These are phyloP conservation scores for Anniella stebbinsi DNA, from an alignment of 2,797 vertebrate species.

Conservation along the genomic window DNA sequence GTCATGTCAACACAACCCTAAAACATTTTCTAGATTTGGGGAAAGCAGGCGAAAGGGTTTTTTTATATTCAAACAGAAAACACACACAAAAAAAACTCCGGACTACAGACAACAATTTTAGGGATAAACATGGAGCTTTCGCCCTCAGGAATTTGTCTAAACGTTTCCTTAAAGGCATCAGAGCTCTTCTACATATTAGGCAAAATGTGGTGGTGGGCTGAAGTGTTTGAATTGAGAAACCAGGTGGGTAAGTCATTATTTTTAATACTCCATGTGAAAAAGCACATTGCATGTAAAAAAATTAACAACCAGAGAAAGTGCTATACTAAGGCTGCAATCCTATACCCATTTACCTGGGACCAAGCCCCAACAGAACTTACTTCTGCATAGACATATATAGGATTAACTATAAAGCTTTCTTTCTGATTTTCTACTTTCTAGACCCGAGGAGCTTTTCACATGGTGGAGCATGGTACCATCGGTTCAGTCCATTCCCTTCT, in stretches of 20 bases:
- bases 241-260: background rate
- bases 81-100: background rate
- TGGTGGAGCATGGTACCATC: too few relatives aligned
- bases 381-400: background rate
- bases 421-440: background rate
- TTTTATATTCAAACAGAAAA: background rate
- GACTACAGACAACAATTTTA: background rate
- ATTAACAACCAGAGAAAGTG: background rate
- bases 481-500: background rate
- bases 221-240: background rate
- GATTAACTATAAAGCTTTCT: too few relatives aligned
- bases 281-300: background rate
- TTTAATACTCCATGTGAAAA: background rate
- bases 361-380: too few relatives aligned
- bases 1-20: background rate
- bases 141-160: background rate
- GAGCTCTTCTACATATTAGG: background rate
- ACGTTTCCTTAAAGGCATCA: background rate
- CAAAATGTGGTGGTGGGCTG: background rate
- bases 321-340: too few relatives aligned
- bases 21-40: background rate
- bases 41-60: fast-evolving
- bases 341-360: too few relatives aligned
- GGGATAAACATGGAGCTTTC: background rate
- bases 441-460: background rate